Evolutionary conservation across 2,797 vertebrate species (phyloP).

Genomic region (Spatula versicolor): DNA sequence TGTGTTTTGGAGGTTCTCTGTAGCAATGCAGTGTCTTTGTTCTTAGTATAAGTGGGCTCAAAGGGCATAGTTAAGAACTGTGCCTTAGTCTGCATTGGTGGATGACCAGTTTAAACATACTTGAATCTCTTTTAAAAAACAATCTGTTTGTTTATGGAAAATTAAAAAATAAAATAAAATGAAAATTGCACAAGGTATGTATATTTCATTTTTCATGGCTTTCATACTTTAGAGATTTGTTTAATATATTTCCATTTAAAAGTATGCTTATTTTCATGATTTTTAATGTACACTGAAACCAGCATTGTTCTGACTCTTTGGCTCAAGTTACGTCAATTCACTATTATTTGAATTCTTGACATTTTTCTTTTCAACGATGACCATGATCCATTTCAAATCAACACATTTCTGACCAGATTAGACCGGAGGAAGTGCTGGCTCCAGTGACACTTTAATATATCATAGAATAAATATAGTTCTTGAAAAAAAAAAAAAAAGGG

Average conservation of each 20-base stretch:
- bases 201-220: neutral
- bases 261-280: neutral
- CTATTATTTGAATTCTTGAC: neutral
- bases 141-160: neutral
- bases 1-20: neutral
- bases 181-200: fast-evolving
- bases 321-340: neutral
- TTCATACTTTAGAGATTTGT: neutral
- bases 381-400: neutral
- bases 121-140: neutral
- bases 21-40: neutral
- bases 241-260: neutral
- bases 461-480: neutral
- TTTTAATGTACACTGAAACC: neutral
- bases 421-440: neutral
- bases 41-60: neutral
- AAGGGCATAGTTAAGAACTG: neutral
- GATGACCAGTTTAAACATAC: neutral
- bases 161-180: neutral
- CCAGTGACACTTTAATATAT: neutral
- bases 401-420: neutral
- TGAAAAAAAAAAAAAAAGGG: neutral
- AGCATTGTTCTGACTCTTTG: neutral
- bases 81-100: neutral
- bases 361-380: neutral